A percentile compares a stretch with the other conserved stretches of the same genome.
Conservation (phyloP, 53 echinoderm and acorn worm species). For the Echinometra lucunter region DNA sequence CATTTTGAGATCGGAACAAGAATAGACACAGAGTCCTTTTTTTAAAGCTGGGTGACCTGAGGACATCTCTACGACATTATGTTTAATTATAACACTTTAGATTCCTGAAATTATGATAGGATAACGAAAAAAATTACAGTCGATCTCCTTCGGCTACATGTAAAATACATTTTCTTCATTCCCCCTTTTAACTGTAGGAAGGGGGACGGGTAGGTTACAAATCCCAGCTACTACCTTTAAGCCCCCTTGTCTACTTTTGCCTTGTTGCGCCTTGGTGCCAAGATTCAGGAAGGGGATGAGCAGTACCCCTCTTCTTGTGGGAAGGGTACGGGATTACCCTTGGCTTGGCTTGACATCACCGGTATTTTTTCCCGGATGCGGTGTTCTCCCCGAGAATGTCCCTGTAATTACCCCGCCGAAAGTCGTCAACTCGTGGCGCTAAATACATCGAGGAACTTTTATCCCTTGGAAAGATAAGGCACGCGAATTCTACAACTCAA, state of each 20-base stretch:
- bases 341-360: slow-evolving; percentile 3
- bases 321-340: slow-evolving; percentile 39
- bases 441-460: not conserved
- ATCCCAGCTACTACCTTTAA: slow-evolving; percentile 29
- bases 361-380: slow-evolving; percentile 25
- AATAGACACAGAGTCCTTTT: no score
- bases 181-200: not conserved
- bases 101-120: not conserved
- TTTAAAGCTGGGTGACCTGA: not conserved
- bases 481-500: not conserved
- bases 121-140: not conserved
- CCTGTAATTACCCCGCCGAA: not conserved
- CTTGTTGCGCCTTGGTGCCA: slow-evolving; percentile 25
- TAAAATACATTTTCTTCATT: not conserved
- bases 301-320: slow-evolving; percentile 38
- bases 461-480: no score
- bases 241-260: not conserved
- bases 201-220: slow-evolving; percentile 32
- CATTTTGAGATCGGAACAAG: no score
- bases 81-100: not conserved
- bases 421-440: not conserved
- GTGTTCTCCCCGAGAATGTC: slow-evolving; percentile 11
- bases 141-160: not conserved
- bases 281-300: slow-evolving; percentile 12
- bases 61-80: not conserved